Conservation (phyloP, 2,888 invertebrate genomes). For the Sarcophaga subvicina region DNA sequence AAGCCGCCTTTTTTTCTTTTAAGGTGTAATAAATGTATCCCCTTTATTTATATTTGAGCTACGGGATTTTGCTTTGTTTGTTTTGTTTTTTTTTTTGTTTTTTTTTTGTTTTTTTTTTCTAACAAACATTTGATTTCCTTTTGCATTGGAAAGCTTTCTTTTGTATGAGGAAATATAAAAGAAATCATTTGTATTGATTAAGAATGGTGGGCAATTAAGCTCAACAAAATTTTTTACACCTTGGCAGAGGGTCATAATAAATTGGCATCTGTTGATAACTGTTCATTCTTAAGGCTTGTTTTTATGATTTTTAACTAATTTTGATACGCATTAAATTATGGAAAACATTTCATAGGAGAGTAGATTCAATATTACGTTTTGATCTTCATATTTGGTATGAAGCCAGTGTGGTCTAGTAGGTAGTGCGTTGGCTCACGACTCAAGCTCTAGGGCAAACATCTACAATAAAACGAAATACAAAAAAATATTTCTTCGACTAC, state of each 20-base stretch:
- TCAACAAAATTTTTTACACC: not conserved
- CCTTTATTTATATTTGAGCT: constrained; percentile 1
- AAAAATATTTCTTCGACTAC: too few relatives aligned
- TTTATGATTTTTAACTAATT: too few relatives aligned
- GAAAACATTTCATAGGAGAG: too few relatives aligned
- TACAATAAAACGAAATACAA: too few relatives aligned
- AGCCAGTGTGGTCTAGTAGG: too few relatives aligned
- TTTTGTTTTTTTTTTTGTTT: not conserved
- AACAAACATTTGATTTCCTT: too few relatives aligned
- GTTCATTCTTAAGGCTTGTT: too few relatives aligned
- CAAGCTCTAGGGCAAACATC: too few relatives aligned
- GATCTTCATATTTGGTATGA: too few relatives aligned
- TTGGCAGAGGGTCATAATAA: not conserved
- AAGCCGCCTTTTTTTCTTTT: constrained; percentile 44
- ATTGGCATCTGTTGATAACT: not conserved
- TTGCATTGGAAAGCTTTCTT: not conserved
- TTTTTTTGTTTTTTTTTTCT: not conserved
- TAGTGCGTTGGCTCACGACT: too few relatives aligned
- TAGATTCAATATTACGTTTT: too few relatives aligned
- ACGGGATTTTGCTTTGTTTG: not conserved
- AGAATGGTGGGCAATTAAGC: not conserved
- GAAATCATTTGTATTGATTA: not conserved
- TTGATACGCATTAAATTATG: too few relatives aligned
- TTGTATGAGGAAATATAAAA: not conserved
- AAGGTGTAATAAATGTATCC: constrained; percentile 57